These are phyloP conservation scores for Eurystomus gularis DNA, from an alignment of 2,113 vertebrate genomes.

Conservation along the genomic window DNA sequence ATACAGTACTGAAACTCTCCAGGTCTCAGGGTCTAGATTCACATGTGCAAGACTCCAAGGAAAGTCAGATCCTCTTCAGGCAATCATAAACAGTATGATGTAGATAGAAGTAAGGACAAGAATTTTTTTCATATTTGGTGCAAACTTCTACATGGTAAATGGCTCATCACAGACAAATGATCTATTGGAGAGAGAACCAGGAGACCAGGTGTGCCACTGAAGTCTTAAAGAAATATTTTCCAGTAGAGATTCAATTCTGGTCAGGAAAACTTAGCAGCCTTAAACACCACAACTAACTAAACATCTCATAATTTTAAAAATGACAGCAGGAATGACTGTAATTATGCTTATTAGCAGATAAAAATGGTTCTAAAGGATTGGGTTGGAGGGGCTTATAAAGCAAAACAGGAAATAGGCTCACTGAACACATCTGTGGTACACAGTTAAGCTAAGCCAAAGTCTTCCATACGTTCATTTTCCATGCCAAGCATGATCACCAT, in stretches of 20 bases:
- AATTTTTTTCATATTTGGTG: background rate
- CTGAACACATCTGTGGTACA: constrained; percentile 27
- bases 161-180: background rate
- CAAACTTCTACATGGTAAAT: background rate
- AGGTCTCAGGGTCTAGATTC: background rate
- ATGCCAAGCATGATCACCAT: constrained; percentile 21
- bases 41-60: background rate
- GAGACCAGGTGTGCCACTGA: background rate
- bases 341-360: constrained; percentile 56
- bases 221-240: background rate
- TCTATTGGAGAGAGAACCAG: background rate
- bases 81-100: background rate
- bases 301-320: constrained; percentile 50
- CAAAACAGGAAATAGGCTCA: constrained; percentile 50
- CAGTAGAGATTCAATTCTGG: background rate
- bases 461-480: constrained; percentile 25
- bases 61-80: background rate
- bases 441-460: constrained; percentile 37
- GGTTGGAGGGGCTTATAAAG: constrained; percentile 7
- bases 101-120: background rate
- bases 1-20: background rate
- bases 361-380: constrained; percentile 48
- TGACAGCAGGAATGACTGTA: constrained; percentile 47
- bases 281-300: constrained; percentile 19
- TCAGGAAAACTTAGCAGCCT: constrained; percentile 30